phyloP scores from a whole-genome alignment of 2,113 vertebrate species.

The Rousettus leschenaultii region DNA sequence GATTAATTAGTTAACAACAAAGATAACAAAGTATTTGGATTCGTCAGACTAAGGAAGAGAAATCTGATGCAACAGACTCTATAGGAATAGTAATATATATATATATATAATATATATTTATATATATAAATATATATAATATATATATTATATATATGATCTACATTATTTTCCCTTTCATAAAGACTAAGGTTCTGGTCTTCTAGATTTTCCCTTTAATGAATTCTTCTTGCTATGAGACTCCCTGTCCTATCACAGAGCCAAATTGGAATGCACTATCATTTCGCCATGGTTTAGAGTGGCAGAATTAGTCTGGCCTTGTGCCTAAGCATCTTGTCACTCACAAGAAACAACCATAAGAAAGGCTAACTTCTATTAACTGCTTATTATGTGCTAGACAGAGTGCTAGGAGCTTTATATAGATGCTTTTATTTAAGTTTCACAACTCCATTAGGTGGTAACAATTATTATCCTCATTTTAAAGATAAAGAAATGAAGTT shows the following conservation, averaged over 20 bases:
- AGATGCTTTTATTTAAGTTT: slow-evolving; percentile 30
- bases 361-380: slow-evolving; percentile 18
- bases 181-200: background rate
- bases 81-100: background rate
- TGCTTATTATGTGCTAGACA: slow-evolving; percentile 18
- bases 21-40: slow-evolving; percentile 5
- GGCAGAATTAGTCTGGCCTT: slow-evolving; percentile 39
- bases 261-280: background rate
- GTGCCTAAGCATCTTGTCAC: slow-evolving; percentile 46
- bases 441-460: background rate
- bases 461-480: slow-evolving; percentile 34
- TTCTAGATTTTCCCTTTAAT: background rate
- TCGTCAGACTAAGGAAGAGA: background rate
- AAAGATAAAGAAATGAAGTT: slow-evolving; percentile 37
- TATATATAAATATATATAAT: background rate
- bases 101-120: too few relatives aligned
- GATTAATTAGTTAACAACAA: background rate
- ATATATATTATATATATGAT: background rate
- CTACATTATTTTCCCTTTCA: background rate
- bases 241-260: background rate
- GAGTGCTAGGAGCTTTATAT: slow-evolving; percentile 25
- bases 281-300: background rate
- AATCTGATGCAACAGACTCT: background rate
- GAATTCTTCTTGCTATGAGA: slow-evolving; percentile 16
- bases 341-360: slow-evolving; percentile 28